A percentile compares a stretch with the other conserved stretches of the same genome.
These are phyloP conservation scores for Alloscopus bannaensis DNA, from an alignment of 2,888 invertebrate genomes.

Conservation along the genomic window DNA sequence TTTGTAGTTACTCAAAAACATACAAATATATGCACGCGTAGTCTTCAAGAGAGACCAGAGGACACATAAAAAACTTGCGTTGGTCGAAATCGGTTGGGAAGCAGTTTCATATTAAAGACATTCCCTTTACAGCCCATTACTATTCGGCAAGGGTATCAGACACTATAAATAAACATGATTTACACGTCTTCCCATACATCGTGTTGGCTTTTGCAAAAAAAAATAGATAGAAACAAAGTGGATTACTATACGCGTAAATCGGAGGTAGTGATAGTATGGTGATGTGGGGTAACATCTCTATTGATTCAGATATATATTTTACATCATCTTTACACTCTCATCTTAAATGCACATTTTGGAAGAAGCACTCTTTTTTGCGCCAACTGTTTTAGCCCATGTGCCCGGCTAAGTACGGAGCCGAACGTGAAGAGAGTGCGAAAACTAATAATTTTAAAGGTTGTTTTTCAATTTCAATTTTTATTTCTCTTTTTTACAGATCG, in stretches of 20 bases:
- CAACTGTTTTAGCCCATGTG: no score
- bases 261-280: no score
- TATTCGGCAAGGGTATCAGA: conserved; percentile 42
- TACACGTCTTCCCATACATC: conserved; percentile 31
- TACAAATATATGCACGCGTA: no score
- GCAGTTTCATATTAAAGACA: conserved; percentile 28
- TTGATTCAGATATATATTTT: no score
- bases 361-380: not conserved
- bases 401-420: not conserved
- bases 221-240: no score
- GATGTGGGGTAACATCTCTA: no score
- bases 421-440: conserved; percentile 18
- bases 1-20: no score
- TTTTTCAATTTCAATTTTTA: conserved; percentile 16
- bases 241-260: no score
- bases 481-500: conserved; percentile 66
- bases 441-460: no score
- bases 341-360: not conserved
- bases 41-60: no score
- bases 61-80: conserved; percentile 34
- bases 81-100: conserved; percentile 16
- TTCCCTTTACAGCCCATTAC: conserved; percentile 39
- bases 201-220: no score
- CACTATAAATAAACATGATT: conserved; percentile 56
- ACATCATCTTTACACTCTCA: no score